These are phyloP conservation scores for Leptogaster cylindrica DNA, from an alignment of 2,888 invertebrate genomes.

Conservation along the genomic window DNA sequence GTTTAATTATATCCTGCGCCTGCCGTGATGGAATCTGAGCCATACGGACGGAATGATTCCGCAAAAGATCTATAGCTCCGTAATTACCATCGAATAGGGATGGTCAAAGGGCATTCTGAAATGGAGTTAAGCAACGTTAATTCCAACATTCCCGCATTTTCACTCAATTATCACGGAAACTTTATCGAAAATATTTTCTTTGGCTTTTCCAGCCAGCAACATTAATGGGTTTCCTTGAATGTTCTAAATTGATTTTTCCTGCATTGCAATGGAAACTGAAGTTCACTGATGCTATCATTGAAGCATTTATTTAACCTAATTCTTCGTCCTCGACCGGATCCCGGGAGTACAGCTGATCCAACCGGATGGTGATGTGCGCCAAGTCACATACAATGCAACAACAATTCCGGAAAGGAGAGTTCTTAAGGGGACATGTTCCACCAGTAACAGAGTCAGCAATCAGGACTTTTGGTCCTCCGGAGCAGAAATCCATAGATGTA, in stretches of 20 bases:
- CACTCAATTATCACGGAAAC: not conserved
- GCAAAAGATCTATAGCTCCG: too few relatives aligned
- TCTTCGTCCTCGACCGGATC: not conserved
- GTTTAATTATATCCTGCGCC: too few relatives aligned
- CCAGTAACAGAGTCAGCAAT: slow-evolving; percentile 25
- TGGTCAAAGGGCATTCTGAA: too few relatives aligned
- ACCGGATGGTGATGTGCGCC: not conserved
- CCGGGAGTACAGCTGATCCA: not conserved
- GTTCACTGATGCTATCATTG: slow-evolving; percentile 5
- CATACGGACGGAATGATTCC: too few relatives aligned
- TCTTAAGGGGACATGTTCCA: slow-evolving; percentile 16
- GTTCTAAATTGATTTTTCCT: slow-evolving; percentile 23
- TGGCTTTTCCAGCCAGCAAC: not conserved
- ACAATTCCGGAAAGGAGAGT: not conserved
- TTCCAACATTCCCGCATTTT: not conserved
- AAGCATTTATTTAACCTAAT: slow-evolving; percentile 8
- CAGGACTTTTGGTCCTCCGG: slow-evolving; percentile 18
- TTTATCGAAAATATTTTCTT: slow-evolving; percentile 8
- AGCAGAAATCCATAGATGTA: slow-evolving; percentile 38
- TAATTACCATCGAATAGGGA: too few relatives aligned
- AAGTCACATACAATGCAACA: slow-evolving; percentile 13
- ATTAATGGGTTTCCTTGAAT: not conserved
- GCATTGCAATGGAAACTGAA: slow-evolving; percentile 8
- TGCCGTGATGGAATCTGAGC: too few relatives aligned
- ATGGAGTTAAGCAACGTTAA: too few relatives aligned